Conservation (phyloP, 92 coral and sea anemone species). For the Plumapathes pennacea region DNA sequence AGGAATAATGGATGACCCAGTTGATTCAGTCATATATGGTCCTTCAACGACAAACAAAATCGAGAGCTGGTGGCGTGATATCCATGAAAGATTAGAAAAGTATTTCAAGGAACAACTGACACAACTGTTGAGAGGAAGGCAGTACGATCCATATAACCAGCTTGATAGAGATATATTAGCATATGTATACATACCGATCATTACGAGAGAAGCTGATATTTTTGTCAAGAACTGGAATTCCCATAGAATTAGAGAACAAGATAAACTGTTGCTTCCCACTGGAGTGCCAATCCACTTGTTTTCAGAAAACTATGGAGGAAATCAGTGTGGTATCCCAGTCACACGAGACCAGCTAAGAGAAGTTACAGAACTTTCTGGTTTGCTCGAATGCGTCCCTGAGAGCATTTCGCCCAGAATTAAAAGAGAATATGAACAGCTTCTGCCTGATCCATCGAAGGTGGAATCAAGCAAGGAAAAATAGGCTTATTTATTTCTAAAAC, state of each 20-base stretch:
- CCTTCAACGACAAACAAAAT: slow-evolving; percentile 70
- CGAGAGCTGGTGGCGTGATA: slow-evolving; percentile 71
- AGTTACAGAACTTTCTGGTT: slow-evolving; percentile 56
- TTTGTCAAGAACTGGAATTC: slow-evolving; percentile 62
- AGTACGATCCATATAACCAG: slow-evolving; percentile 41
- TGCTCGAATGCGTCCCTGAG: no score
- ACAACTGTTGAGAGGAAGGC: slow-evolving; percentile 45
- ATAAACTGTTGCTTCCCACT: slow-evolving; percentile 60
- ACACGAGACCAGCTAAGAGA: slow-evolving; percentile 48
- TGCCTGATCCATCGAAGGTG: no score
- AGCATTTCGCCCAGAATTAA: no score
- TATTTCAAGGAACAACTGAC: slow-evolving; percentile 45
- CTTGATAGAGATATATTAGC: slow-evolving; percentile 45
- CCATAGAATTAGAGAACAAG: slow-evolving; percentile 65
- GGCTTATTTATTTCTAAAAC: no score
- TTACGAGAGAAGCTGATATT: slow-evolving; percentile 46
- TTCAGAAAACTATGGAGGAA: slow-evolving; percentile 45
- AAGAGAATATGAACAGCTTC: no score
- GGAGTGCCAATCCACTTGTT: slow-evolving; percentile 73
- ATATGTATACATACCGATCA: slow-evolving; percentile 50
- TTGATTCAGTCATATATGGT: slow-evolving; percentile 62
- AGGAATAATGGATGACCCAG: slow-evolving; percentile 53
- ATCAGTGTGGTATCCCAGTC: slow-evolving; percentile 41
- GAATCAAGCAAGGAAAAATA: no score
- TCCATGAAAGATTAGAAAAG: slow-evolving; percentile 54